phyloP scores from a whole-genome alignment of 2,888 invertebrate species.

The Asteroscopus sphinx region DNA sequence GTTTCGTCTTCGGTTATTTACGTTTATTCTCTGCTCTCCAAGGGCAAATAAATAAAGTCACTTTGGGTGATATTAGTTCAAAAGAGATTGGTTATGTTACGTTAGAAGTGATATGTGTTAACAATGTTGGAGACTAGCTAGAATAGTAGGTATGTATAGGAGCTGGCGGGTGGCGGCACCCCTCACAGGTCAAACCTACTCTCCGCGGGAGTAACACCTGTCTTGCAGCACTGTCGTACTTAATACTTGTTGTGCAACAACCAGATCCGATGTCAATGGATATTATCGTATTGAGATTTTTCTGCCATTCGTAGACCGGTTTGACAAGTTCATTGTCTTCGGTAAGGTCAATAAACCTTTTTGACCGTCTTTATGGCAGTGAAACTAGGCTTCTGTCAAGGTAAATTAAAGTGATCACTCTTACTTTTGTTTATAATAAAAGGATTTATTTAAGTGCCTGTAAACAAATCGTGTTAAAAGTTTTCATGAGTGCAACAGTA shows the following conservation, averaged over 20 bases:
- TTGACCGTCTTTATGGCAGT: constrained; percentile 58
- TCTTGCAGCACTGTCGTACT: constrained; percentile 28
- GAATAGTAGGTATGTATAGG: no score
- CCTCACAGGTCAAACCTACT: constrained; percentile 6
- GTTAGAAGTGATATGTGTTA: neutral
- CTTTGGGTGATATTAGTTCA: constrained; percentile 27
- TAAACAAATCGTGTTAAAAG: constrained; percentile 4
- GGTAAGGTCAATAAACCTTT: constrained; percentile 74
- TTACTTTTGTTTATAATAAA: constrained; percentile 61
- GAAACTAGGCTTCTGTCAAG: constrained; percentile 62
- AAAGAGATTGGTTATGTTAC: constrained; percentile 24
- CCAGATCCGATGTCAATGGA: constrained; percentile 48
- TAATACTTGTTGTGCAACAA: constrained; percentile 65
- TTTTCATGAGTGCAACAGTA: constrained; percentile 9
- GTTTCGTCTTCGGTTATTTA: constrained; percentile 52
- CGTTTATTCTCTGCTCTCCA: constrained; percentile 41
- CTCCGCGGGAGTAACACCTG: constrained; percentile 48
- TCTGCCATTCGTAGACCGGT: constrained; percentile 70
- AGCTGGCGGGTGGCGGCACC: no score
- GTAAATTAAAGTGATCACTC: constrained; percentile 59
- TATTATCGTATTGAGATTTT: constrained; percentile 54
- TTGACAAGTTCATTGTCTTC: constrained; percentile 79
- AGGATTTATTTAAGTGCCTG: constrained; percentile 2
- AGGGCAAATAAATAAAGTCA: constrained; percentile 36
- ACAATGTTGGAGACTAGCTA: no score